Conservation (phyloP, 2,113 vertebrate species). For the Larimichthys crocea region DNA sequence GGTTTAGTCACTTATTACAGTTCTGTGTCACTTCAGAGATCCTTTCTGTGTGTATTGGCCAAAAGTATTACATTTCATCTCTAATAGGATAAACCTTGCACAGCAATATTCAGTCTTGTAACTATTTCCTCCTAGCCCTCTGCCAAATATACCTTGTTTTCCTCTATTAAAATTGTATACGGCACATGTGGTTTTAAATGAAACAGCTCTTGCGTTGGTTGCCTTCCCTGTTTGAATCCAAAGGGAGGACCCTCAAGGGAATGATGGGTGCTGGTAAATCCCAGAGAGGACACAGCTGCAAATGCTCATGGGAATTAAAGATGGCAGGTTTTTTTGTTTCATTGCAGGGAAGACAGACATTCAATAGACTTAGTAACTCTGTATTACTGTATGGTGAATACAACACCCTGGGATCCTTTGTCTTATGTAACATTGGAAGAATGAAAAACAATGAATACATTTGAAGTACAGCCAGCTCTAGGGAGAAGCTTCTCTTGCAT, state of each 20-base stretch:
- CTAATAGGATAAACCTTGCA: not conserved
- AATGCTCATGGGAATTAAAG: constrained; percentile 37
- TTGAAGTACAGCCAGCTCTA: not conserved
- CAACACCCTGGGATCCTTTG: not conserved
- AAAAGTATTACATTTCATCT: not conserved
- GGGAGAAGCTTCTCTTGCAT: not conserved
- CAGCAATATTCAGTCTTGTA: not conserved
- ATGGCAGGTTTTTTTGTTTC: constrained; percentile 7
- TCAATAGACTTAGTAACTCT: not conserved
- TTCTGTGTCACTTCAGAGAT: not conserved
- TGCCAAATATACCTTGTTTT: not conserved
- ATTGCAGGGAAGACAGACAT: not conserved
- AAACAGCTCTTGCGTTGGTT: not conserved
- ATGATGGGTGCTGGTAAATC: constrained; percentile 1
- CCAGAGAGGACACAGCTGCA: constrained; percentile 28
- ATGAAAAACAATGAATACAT: not conserved
- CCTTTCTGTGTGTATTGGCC: not conserved
- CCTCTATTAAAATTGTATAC: not conserved
- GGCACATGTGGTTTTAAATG: constrained; percentile 2
- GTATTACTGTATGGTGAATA: not conserved
- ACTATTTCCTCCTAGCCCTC: not conserved
- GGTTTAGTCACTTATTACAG: not conserved
- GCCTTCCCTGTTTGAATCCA: constrained; percentile 5
- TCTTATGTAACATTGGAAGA: not conserved
- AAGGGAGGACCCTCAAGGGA: constrained; percentile 11